Evolutionary conservation across 2,113 vertebrate species (phyloP), one percentile per base, ranked within the genome.

Genomic region (Oreotrochilus melanogaster): DNA sequence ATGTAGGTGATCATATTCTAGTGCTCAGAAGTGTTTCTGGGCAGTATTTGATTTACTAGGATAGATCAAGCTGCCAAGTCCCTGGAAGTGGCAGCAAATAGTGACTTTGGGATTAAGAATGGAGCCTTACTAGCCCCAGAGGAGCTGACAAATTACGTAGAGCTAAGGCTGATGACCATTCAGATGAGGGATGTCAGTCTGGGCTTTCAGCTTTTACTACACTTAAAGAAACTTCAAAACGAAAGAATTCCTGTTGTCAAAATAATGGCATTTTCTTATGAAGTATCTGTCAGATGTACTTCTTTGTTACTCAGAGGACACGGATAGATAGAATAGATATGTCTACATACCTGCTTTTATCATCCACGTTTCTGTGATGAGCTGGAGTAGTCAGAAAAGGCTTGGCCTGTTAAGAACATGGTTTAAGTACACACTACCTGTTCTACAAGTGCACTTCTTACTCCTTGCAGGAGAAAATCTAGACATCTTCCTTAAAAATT

Each of bases 11-110:
- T 86, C 33, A n/a, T 90, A 73, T 66, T 92, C 50, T 73, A 83
- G 72, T 67, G 48, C 61, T 89, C 48, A 84, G 61, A 48, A 93
- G 39, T 5, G 2, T 94, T 90, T 86, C 64, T 86, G 88, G 62
- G 67, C 67, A 62, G 67, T 93, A 43, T 73, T 91, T 92, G 84
- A 91, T 92, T 91, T 87, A 66, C 88, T 90, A 43, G 45, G 73
- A 30, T 31, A 80, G 75, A 92, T 80, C 33, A 70, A 78, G 56
- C 43, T 88, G 83, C 86, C 43, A 79, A 58, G 61, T 83, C 75
- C 5, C 54, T 88, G 28, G 61, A 95, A 86, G 88, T 78, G 60
- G 54, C 51, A 54, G 82, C 42, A 92, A 93, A 60, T 80, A 64
- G 82, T 92, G 75, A 56, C 88, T 86, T 90, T 43, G 51, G 18